Conservation (phyloP, 2,888 invertebrate species). For the Drosophila algonquin region DNA sequence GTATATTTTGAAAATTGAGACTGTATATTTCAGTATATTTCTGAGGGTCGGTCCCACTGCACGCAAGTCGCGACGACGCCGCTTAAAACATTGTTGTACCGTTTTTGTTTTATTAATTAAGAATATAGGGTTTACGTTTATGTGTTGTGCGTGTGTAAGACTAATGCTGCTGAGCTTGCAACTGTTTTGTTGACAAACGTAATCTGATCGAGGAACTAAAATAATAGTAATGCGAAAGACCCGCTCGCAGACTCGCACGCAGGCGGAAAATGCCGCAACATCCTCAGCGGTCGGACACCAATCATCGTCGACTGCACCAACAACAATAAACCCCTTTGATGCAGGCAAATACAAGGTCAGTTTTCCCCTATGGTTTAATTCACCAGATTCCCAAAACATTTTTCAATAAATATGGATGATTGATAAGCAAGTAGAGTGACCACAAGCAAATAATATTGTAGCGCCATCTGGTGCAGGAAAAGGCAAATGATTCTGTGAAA, state of each 20-base stretch:
- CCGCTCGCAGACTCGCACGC: constrained; percentile 81
- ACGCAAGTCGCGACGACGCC: constrained; percentile 51
- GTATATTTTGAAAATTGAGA: too few relatives aligned
- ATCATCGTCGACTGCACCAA: constrained; percentile 49
- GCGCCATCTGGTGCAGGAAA: constrained; percentile 22
- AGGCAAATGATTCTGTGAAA: not conserved
- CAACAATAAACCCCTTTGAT: constrained; percentile 60
- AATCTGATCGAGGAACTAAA: constrained; percentile 33
- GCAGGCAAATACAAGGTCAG: constrained; percentile 64
- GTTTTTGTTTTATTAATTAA: constrained; percentile 15
- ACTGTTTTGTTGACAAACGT: constrained; percentile 44
- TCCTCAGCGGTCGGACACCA: constrained; percentile 44
- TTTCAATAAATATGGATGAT: constrained; percentile 50
- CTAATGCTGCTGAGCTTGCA: constrained; percentile 35
- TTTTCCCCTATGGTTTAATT: constrained; percentile 22
- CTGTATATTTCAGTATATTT: too few relatives aligned
- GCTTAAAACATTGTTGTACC: constrained; percentile 40
- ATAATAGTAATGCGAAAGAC: constrained; percentile 82
- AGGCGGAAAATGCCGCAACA: constrained; percentile 80
- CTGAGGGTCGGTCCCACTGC: too few relatives aligned
- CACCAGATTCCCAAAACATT: constrained; percentile 19
- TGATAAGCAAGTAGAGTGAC: constrained; percentile 56
- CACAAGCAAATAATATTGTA: constrained; percentile 28
- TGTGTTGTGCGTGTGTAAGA: constrained; percentile 27
- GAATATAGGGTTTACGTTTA: constrained; percentile 41